Conservation (phyloP, 2,113 vertebrate species). For the Paralichthys olivaceus region DNA sequence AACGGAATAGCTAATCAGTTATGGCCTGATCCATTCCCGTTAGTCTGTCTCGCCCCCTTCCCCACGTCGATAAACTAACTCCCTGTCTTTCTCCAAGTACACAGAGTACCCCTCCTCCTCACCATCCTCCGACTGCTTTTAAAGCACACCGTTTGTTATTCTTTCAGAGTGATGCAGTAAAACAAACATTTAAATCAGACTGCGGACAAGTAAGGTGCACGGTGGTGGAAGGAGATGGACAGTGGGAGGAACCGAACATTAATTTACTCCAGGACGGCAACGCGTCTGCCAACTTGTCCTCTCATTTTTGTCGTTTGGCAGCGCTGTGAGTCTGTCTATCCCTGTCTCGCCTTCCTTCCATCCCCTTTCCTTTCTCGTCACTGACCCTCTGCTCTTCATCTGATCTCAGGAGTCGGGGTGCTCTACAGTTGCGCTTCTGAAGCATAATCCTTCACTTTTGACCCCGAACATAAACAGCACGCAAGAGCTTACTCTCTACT, state of each 20-base stretch:
- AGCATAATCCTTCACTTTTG: constrained; percentile 46
- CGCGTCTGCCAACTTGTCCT: constrained; percentile 51
- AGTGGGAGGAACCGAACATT: constrained; percentile 54
- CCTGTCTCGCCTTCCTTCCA: not conserved
- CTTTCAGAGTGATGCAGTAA: constrained; percentile 55
- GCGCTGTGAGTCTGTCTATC: constrained; percentile 35
- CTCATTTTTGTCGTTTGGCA: constrained; percentile 37
- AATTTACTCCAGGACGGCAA: constrained; percentile 56
- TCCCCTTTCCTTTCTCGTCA: constrained; percentile 32
- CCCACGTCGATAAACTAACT: constrained; percentile 10
- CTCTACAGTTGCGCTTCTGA: constrained; percentile 11
- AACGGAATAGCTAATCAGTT: constrained; percentile 71
- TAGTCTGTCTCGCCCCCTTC: constrained; percentile 20
- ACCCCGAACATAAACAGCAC: constrained; percentile 28
- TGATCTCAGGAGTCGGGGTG: constrained; percentile 27
- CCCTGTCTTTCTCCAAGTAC: constrained; percentile 1
- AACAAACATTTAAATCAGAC: constrained; percentile 72
- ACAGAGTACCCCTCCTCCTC: constrained; percentile 3
- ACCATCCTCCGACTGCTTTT: constrained; percentile 26
- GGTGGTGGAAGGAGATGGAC: constrained; percentile 41
- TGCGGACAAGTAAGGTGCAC: constrained; percentile 56
- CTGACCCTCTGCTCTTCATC: constrained; percentile 48
- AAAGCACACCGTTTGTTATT: constrained; percentile 60
- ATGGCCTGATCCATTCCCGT: constrained; percentile 47
- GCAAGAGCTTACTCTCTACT: constrained; percentile 13